Base-by-base conservation (phyloP, 2,113 vertebrate genomes). In the Pelvicachromis taeniatus region DNA sequence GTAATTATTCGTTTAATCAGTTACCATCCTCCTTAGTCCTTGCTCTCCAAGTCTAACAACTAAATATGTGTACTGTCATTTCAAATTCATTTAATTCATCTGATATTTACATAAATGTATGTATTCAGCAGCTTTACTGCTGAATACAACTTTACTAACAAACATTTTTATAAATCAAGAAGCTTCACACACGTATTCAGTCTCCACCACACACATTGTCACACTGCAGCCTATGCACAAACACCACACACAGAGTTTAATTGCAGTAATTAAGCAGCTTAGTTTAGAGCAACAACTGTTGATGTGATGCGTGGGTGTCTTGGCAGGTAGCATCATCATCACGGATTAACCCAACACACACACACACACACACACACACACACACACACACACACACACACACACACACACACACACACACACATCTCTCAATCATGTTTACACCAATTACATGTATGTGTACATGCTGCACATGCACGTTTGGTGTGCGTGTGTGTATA, bases 221-320 rank as follows among this genome's bases (percentile, higher is more conserved):
- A 86, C 63, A 61, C 54, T 63, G n/a, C 61, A 84, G 75, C 86
- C 54, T 50, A 33, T 80, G 48, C 85, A 86, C 86, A 90, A 80
- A 93, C 81, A 80, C 61, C 85, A 87, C 92, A 86, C 80, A 88
- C 87, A 81, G 77, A 86, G 90, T 91, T 95, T 92, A 94, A 94
- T 90, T 90, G 89, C 88, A 88, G 85, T 94, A 95, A 95, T 95
- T 95, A 95, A 94, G 79, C 84, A 86, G 84, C 89, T 91, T 94
- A 92, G 95, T 93, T 93, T 94, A 92, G 91, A 95, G 90, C 91
- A 94, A 90, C 89, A 92, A 93, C 85, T 93, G 92, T 91, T 95
- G 94, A 92, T 92, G 88, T 80, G 83, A 82, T 16, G 83, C n/a
- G 90, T 92, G 89, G 94, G 89, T 31, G 86, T 86, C 90, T 89